Evolutionary conservation across 2,113 vertebrate genomes (phyloP).

Genomic region (Hemibagrus wyckioides): DNA sequence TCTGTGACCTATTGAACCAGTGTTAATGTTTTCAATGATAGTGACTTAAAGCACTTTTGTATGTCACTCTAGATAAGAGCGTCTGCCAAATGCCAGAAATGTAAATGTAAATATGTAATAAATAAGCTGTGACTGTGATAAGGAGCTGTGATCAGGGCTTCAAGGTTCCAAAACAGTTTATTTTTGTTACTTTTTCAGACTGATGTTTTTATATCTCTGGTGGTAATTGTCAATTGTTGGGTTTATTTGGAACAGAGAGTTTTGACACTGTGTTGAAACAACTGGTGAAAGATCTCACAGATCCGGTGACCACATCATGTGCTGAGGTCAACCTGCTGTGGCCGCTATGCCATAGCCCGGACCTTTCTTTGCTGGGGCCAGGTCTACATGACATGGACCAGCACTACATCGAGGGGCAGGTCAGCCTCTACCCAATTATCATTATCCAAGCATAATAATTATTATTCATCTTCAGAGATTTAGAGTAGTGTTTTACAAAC

Average conservation of each 20-base stretch:
- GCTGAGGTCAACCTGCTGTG: conserved; percentile 81
- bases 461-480: neutral
- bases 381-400: conserved; percentile 79
- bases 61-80: too few species aligned
- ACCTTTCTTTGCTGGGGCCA: conserved; percentile 80
- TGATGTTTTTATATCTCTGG: neutral
- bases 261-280: conserved; percentile 83
- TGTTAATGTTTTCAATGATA: too few species aligned
- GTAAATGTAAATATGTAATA: neutral
- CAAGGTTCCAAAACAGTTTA: neutral
- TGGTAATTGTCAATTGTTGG: neutral
- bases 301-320: conserved; percentile 76
- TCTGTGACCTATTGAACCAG: too few species aligned
- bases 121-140: neutral
- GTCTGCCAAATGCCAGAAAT: neutral
- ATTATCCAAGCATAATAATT: neutral
- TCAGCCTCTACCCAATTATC: conserved; percentile 49
- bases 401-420: conserved; percentile 89
- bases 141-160: neutral
- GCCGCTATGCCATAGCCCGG: conserved; percentile 80
- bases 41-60: too few species aligned
- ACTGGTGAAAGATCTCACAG: conserved; percentile 81
- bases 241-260: conserved; percentile 71
- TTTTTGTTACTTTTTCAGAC: neutral
- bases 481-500: neutral